These are phyloP conservation scores for Lepilemur ruficaudatus DNA, from an alignment of 2,797 vertebrate species.

Conservation along the genomic window DNA sequence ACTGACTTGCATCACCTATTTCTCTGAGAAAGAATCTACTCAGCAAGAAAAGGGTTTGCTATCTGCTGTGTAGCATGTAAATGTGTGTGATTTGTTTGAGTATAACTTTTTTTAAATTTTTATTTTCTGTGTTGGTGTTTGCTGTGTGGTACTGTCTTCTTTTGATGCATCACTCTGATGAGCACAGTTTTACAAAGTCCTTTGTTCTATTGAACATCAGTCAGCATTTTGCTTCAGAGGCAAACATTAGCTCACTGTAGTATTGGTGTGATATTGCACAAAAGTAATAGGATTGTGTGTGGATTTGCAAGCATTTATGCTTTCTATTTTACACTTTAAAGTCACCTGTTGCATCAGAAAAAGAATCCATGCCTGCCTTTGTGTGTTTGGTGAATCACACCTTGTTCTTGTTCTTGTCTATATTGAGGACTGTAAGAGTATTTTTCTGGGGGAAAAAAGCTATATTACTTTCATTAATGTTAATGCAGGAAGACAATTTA, in stretches of 20 bases:
- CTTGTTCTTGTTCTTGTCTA: background rate
- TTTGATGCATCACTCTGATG: constrained; percentile 77
- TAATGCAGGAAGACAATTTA: background rate
- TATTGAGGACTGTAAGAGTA: constrained; percentile 72
- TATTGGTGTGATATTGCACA: background rate
- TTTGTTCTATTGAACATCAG: background rate
- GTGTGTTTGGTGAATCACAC: constrained; percentile 54
- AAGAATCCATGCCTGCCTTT: constrained; percentile 66
- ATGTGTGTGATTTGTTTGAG: constrained; percentile 65
- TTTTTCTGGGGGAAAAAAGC: background rate
- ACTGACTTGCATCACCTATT: constrained; percentile 78
- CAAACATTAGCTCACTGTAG: background rate
- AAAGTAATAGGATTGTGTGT: background rate
- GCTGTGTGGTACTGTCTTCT: constrained; percentile 60
- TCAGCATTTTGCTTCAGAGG: background rate
- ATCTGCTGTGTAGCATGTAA: constrained; percentile 80
- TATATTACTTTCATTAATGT: background rate
- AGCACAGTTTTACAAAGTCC: background rate
- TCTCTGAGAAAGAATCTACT: constrained; percentile 79
- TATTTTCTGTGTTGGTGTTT: constrained; percentile 61
- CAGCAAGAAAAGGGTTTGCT: constrained; percentile 84
- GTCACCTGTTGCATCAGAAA: constrained; percentile 81
- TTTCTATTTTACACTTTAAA: background rate
- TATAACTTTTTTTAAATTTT: background rate
- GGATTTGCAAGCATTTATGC: background rate